Conservation (phyloP, 2,888 invertebrate species). For the Apamea epomidion region DNA sequence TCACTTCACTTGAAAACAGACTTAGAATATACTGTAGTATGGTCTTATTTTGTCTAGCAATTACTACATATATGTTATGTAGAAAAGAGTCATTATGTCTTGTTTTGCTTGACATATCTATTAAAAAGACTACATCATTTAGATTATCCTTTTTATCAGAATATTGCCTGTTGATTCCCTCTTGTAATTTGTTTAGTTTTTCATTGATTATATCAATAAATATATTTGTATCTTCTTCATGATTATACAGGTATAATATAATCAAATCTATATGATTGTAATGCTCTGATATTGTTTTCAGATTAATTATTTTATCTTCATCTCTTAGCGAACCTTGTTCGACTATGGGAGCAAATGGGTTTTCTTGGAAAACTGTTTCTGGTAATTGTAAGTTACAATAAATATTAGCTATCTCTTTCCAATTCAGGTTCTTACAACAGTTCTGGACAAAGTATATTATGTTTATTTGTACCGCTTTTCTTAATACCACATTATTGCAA, state of each 20-base stretch:
- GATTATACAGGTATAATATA: conserved; percentile 74
- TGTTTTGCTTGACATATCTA: conserved; percentile 72
- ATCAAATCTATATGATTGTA: conserved; percentile 75
- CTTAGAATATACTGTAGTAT: conserved; percentile 75
- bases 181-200: conserved; percentile 73
- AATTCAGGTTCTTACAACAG: conserved; percentile 72
- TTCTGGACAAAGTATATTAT: conserved; percentile 77
- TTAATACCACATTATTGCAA: conserved; percentile 82
- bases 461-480: conserved; percentile 79
- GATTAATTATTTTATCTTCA: conserved; percentile 68
- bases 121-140: conserved; percentile 75
- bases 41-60: conserved; percentile 70
- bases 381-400: conserved; percentile 71
- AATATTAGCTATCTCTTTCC: conserved; percentile 75
- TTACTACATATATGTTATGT: conserved; percentile 47
- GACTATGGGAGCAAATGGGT: conserved; percentile 68
- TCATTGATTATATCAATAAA: conserved; percentile 72
- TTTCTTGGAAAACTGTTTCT: conserved; percentile 61
- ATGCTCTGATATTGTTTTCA: conserved; percentile 68
- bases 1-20: conserved; percentile 73
- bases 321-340: conserved; percentile 63
- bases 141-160: conserved; percentile 77
- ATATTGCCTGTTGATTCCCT: conserved; percentile 78
- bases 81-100: conserved; percentile 27
- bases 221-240: conserved; percentile 68